phyloP scores from a whole-genome alignment of 2,113 vertebrate species.

The Pelobates fuscus region DNA sequence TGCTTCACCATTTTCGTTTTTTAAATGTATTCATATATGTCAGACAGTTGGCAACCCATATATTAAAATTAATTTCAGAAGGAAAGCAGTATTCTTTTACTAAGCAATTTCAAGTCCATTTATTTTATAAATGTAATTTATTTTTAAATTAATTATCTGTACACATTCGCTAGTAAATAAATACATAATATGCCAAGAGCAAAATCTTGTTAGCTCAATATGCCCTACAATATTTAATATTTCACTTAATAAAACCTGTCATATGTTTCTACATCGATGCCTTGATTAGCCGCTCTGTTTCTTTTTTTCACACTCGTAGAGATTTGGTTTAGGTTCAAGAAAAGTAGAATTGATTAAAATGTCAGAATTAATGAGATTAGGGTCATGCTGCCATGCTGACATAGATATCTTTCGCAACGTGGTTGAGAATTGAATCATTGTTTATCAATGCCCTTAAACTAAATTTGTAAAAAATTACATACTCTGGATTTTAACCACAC shows the following conservation, averaged over 20 bases:
- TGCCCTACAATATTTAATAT: background rate
- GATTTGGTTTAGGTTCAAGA: background rate
- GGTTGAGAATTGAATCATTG: background rate
- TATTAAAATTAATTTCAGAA: too few relatives aligned
- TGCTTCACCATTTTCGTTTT: too few relatives aligned
- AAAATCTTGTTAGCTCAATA: background rate
- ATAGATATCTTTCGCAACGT: background rate
- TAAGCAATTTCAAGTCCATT: too few relatives aligned
- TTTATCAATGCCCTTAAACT: background rate
- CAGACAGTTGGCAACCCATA: too few relatives aligned
- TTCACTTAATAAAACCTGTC: background rate
- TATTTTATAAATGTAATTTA: background rate
- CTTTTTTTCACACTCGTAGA: background rate
- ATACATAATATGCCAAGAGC: background rate
- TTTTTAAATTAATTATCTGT: background rate
- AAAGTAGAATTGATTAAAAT: conserved; percentile 22
- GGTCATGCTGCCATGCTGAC: conserved; percentile 12
- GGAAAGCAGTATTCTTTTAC: too few relatives aligned
- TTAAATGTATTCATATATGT: too few relatives aligned
- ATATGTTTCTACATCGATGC: background rate
- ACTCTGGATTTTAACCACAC: too few relatives aligned
- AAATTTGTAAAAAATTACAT: background rate
- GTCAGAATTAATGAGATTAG: conserved; percentile 18
- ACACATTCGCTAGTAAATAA: background rate
- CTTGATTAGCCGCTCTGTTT: background rate